Percentiles rank a stretch among this genome's conserved stretches.
Evolutionary conservation across 2,113 vertebrate species (phyloP).

Genomic region (Poeciliopsis occidentalis): DNA sequence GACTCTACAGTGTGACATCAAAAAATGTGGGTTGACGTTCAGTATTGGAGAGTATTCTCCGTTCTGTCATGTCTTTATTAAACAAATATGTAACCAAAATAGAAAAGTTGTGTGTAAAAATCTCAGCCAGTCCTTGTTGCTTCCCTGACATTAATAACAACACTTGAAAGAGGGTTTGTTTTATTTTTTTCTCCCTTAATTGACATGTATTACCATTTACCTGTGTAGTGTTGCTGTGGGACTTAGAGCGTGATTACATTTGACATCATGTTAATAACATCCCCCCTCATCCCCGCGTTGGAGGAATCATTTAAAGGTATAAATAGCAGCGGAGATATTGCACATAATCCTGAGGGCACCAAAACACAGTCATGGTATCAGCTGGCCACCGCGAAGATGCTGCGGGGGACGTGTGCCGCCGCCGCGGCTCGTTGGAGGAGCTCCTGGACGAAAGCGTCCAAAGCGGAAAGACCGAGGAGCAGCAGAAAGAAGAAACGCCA

Average conservation of each 20-base stretch:
- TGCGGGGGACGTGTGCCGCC: neutral
- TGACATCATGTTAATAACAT: neutral
- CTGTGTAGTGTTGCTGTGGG: neutral
- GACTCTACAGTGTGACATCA: no score
- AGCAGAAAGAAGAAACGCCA: conserved; percentile 8
- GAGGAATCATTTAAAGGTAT: conserved; percentile 54
- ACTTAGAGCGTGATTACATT: neutral
- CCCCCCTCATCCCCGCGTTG: neutral
- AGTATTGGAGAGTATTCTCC: no score
- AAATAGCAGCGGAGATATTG: conserved; percentile 62
- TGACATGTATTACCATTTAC: neutral
- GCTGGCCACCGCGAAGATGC: neutral
- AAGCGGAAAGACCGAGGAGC: conserved; percentile 22
- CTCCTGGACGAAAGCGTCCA: conserved; percentile 29
- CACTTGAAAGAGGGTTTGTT: neutral
- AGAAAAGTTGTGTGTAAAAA: no score
- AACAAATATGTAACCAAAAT: no score
- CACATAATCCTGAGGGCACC: conserved; percentile 46
- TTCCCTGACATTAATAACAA: no score
- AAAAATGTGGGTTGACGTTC: no score
- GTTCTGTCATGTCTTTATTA: no score
- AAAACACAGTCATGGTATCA: conserved; percentile 62
- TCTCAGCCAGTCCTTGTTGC: no score
- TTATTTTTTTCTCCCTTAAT: neutral
- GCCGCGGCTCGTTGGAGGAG: conserved; percentile 28